Conservation (phyloP, 2,888 invertebrate species). For the Synanthedon tipuliformis region DNA sequence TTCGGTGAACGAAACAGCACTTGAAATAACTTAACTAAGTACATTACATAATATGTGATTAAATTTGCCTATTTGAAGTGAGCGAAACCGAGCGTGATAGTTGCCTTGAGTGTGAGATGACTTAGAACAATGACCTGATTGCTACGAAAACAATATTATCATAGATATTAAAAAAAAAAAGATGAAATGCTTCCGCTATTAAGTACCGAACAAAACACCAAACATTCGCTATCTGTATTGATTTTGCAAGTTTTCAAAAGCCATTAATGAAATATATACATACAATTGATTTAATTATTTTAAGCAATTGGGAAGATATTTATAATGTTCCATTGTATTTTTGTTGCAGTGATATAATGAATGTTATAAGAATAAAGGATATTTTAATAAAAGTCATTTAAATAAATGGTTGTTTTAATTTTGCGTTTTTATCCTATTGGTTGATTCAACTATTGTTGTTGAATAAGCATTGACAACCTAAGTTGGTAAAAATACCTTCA, state of each 20-base stretch:
- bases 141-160: conserved; percentile 9
- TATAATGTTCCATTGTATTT: conserved; percentile 70
- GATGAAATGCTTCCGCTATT: not conserved
- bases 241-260: conserved; percentile 1
- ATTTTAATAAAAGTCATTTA: conserved; percentile 71
- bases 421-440: not conserved
- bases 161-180: not conserved
- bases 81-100: conserved; percentile 25
- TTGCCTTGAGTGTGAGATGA: conserved; percentile 27
- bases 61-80: conserved; percentile 24
- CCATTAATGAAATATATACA: conserved; percentile 44
- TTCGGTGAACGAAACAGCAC: no score
- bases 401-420: conserved; percentile 29
- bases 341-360: conserved; percentile 70
- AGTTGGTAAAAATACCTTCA: no score
- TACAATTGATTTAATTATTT: conserved; percentile 48
- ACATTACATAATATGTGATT: conserved; percentile 11
- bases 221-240: not conserved
- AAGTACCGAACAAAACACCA: not conserved
- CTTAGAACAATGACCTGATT: conserved; percentile 30
- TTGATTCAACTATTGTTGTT: no score
- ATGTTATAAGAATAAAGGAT: conserved; percentile 72
- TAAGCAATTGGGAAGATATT: conserved; percentile 63
- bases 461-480: no score
- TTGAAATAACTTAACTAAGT: no score